Conservation (phyloP, 2,797 vertebrate species). For the Poeciliopsis presidionis region DNA sequence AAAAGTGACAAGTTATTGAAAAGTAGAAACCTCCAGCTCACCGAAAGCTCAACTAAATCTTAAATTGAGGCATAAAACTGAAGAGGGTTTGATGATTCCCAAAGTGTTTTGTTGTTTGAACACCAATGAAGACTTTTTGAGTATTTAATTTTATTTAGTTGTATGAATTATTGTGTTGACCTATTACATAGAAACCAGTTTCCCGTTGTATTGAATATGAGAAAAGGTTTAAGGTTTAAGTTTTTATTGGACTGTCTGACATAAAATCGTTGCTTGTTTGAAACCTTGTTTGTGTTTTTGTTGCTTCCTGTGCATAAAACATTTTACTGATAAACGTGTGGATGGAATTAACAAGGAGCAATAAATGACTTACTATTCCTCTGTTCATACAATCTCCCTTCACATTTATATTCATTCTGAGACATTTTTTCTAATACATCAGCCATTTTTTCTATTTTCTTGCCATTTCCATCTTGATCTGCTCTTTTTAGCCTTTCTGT, state of each 20-base stretch:
- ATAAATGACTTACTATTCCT: background rate
- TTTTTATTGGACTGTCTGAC: background rate
- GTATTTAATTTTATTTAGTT: background rate
- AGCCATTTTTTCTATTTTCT: constrained; percentile 3
- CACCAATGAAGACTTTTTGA: background rate
- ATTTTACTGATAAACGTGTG: background rate
- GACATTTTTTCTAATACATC: background rate
- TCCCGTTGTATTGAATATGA: background rate
- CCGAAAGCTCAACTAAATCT: background rate
- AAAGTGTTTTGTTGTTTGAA: background rate
- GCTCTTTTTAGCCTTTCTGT: constrained; percentile 8
- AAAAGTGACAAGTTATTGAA: background rate
- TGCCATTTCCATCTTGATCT: constrained; percentile 7
- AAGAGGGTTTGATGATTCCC: background rate
- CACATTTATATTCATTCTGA: background rate
- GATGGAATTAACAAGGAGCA: background rate
- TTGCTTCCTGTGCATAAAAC: background rate
- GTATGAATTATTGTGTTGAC: background rate
- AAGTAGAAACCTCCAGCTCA: background rate
- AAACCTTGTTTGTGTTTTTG: background rate
- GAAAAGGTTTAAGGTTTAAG: background rate
- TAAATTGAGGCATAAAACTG: background rate
- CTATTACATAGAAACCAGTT: background rate
- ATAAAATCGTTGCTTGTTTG: background rate
- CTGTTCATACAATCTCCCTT: background rate